Evolutionary conservation across 1,140 invertebrate species (phyloP), one percentile per base, ranked within the genome.

Genomic region (Solenopsis fugax): DNA sequence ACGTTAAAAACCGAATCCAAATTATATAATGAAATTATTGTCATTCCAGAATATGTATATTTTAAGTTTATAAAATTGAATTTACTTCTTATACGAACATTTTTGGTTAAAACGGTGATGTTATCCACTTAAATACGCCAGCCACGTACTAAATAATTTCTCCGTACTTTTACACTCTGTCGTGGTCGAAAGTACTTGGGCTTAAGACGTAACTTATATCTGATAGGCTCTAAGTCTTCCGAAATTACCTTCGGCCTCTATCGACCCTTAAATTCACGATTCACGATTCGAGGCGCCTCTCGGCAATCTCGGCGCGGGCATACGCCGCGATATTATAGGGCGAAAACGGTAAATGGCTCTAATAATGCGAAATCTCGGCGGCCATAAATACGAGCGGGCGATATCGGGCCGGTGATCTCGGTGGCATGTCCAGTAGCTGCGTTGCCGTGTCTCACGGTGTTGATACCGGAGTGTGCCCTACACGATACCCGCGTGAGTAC

Each of bases 311-410:
- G 60, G 76, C 54, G 81, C 71, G 81, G 80, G 81, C 88, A 71
- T 69, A 89, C 13, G 73, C 73, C 62, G 80, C 91, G 91, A 91
- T 93, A 93, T 93, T 93, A 93, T 78, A 91, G 80, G 91, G 89
- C 89, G 88, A 92, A 94, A 93, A 93, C 91, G 88, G 91, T 94
- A 93, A 95, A 94, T 93, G 92, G 91, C 94, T 90, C 92, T 94
- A 94, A 94, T 94, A 94, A 95, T 93, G 93, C 91, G 90, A 95
- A 94, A 95, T 95, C 94, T 94, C 84, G 89, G 80, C 85, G 88
- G 90, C 90, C 92, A 94, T 95, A 94, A 95, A 94, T 95, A 95
- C 90, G 92, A 93, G 91, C 82, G 78, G 73, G 90, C 91, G 90
- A 92, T 95, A 94, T 94, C 92, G 82, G 41, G 67, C 50, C 50